A percentile compares a stretch with the other conserved stretches of the same genome.
Conservation (phyloP, 2,888 invertebrate species). For the Melieria omissa region DNA sequence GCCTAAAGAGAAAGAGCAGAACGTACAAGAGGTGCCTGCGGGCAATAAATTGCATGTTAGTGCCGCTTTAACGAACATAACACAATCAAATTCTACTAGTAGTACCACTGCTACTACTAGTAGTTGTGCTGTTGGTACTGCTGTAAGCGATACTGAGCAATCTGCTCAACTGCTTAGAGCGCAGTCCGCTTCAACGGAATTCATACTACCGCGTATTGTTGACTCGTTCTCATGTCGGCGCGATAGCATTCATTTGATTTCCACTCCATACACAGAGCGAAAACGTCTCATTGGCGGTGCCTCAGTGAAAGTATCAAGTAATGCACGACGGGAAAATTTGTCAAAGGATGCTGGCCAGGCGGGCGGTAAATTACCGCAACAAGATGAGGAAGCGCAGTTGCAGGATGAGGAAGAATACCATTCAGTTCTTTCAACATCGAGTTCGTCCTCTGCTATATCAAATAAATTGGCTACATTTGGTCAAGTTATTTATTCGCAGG, state of each 20-base stretch:
- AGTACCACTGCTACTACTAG: no score
- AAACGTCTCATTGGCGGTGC: no score
- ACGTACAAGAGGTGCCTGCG: no score
- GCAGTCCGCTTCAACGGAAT: constrained; percentile 12
- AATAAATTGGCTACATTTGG: not conserved
- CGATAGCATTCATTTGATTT: constrained; percentile 52
- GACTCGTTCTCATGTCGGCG: constrained; percentile 53
- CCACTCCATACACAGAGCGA: constrained; percentile 42
- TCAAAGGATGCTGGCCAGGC: no score
- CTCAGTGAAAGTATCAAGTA: not conserved
- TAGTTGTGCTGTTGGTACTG: no score
- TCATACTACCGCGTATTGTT: constrained; percentile 51
- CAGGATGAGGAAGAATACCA: constrained; percentile 17
- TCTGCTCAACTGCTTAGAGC: no score
- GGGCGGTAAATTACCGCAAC: not conserved
- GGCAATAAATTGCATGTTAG: no score
- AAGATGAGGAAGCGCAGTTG: not conserved
- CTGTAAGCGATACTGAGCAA: no score
- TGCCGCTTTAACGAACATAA: no score
- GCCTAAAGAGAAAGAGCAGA: no score
- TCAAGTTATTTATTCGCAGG: constrained; percentile 18
- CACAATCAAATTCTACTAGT: no score
- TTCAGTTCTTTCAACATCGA: constrained; percentile 9
- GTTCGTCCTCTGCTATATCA: not conserved
- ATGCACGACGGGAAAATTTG: not conserved